These are phyloP conservation scores for Mamestra configurata DNA, from an alignment of 1,140 invertebrate genomes.

Conservation along the genomic window DNA sequence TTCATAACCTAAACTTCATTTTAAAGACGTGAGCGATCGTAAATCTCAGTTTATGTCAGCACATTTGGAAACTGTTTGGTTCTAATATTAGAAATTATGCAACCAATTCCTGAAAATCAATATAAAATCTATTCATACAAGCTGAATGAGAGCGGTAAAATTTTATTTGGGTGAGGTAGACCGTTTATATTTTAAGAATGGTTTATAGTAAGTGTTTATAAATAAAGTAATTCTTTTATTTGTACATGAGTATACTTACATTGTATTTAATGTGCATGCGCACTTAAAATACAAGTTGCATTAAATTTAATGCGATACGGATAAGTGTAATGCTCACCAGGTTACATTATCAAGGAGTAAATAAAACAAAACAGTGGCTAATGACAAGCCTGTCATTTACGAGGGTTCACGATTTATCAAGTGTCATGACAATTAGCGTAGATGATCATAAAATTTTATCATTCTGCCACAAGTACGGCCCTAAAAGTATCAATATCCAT, in stretches of 20 bases:
- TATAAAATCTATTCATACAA: constrained; percentile 40
- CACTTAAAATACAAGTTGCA: constrained; percentile 34
- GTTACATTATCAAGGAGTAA: constrained; percentile 31
- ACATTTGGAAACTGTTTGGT: constrained; percentile 75
- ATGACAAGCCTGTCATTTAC: constrained; percentile 57
- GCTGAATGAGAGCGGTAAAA: constrained; percentile 13
- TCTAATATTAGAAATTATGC: constrained; percentile 79
- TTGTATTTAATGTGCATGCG: constrained; percentile 30
- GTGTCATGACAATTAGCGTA: constrained; percentile 58
- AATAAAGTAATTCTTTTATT: constrained; percentile 11
- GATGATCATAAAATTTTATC: constrained; percentile 54
- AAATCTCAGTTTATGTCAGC: constrained; percentile 79
- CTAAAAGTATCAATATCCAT: constrained; percentile 51
- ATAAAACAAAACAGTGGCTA: constrained; percentile 41
- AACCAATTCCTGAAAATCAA: constrained; percentile 59
- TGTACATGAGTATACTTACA: background rate
- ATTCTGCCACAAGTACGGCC: constrained; percentile 22
- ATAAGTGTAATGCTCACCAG: constrained; percentile 32
- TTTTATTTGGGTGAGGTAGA: constrained; percentile 3
- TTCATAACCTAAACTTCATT: constrained; percentile 81
- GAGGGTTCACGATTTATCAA: constrained; percentile 54
- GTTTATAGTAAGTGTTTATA: background rate
- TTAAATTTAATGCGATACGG: constrained; percentile 32
- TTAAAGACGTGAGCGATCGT: constrained; percentile 77
- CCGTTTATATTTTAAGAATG: constrained; percentile 8